These are phyloP conservation scores for Drosophila anceps DNA, from an alignment of 2,888 invertebrate genomes.

Conservation along the genomic window DNA sequence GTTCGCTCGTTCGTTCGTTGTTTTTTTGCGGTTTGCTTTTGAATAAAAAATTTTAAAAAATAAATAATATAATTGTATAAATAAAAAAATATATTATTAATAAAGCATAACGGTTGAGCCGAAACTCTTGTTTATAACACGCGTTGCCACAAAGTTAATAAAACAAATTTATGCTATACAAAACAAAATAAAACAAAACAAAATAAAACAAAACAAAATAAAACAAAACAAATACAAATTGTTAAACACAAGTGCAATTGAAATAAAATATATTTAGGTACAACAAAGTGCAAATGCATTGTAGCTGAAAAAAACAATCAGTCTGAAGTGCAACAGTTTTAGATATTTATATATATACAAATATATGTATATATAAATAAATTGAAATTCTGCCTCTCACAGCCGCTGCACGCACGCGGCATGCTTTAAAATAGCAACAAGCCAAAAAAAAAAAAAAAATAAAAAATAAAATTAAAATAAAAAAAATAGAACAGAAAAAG, in stretches of 20 bases:
- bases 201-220: conserved; percentile 28
- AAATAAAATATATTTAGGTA: conserved; percentile 26
- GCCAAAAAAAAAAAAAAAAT: conserved; percentile 14
- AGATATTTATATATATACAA: conserved; percentile 16
- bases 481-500: conserved; percentile 5
- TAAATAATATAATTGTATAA: conserved; percentile 16
- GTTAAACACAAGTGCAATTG: conserved; percentile 78
- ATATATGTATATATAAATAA: conserved; percentile 15
- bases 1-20: conserved; percentile 71
- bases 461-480: conserved; percentile 10
- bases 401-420: conserved; percentile 47
- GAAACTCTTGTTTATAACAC: conserved; percentile 46
- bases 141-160: conserved; percentile 35
- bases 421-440: conserved; percentile 52
- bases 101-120: conserved; percentile 49
- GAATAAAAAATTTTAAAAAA: conserved; percentile 42
- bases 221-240: conserved; percentile 35
- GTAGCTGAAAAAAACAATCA: conserved; percentile 64
- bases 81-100: conserved; percentile 24
- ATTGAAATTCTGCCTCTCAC: conserved; percentile 22
- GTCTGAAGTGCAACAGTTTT: conserved; percentile 39
- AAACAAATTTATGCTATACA: conserved; percentile 39
- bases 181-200: conserved; percentile 12
- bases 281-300: conserved; percentile 65
- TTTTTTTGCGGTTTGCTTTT: conserved; percentile 66